Evolutionary conservation across 2,113 vertebrate species (phyloP), one percentile per base, ranked within the genome.

Genomic region (Nerophis ophidion): DNA sequence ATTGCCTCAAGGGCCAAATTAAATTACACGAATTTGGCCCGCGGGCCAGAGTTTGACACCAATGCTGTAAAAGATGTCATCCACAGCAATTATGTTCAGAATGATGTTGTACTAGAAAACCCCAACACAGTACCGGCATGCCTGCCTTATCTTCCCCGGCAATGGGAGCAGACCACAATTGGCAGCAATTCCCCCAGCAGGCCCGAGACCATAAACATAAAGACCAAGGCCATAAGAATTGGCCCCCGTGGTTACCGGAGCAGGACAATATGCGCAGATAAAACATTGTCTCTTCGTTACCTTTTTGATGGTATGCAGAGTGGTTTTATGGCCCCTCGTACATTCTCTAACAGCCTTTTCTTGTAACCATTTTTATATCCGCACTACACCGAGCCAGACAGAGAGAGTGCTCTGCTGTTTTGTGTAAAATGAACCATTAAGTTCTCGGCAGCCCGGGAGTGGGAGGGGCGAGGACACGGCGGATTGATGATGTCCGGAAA

Each of bases 321-420:
- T 71, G 60, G 58, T 77, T 86, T 84, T 76, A 84, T 60, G 62
- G 26, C 49, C 57, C 26, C 33, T 74, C 75, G 61, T 81, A 78
- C 75, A 76, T 84, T 84, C 76, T 57, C 60, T 74, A 83, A 76
- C 71, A 69, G 64, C 65, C 65, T 59, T 80, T 86, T 83, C 74
- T 77, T 81, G 70, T 66, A 81, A 76, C 60, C 44, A 70, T 84
- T 83, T 44, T 82, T 77, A 81, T 68, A 80, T 82, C 72, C 71
- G 63, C 68, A 73, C 80, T 68, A 68, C 76, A 19, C 54, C 34
- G 42, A 65, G 68, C 75, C 72, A 75, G 74, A 75, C 71, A 75
- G 74, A 75, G 74, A 75, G 74, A 53, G 48, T 8, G 53, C 74
- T 48, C 57, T n/a, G 54, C 80, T 58, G 45, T 70, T 68, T 54